Conservation (phyloP, 2,113 vertebrate genomes). For the Nothoprocta perdicaria region DNA sequence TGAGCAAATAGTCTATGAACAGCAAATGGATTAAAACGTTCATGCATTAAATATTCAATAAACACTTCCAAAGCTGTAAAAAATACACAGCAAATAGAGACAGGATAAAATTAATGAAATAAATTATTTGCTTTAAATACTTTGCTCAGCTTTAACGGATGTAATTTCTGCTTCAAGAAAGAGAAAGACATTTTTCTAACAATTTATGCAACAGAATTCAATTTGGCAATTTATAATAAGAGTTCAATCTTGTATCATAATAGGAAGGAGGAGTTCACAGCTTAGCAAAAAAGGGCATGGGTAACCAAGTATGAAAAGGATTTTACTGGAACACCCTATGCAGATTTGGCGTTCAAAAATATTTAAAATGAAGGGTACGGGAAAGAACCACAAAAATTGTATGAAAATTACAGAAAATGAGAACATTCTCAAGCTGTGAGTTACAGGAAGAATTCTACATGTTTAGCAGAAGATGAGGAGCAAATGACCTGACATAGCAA, state of each 20-base stretch:
- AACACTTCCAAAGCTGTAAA: conserved; percentile 16
- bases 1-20: background rate
- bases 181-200: background rate
- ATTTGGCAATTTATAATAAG: background rate
- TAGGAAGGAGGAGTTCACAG: background rate
- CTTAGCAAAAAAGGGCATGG: background rate
- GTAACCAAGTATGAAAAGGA: background rate
- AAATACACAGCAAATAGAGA: background rate
- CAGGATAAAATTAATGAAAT: conserved; percentile 4
- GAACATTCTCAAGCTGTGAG: background rate
- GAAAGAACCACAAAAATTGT: background rate
- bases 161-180: background rate
- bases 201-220: background rate
- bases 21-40: conserved; percentile 26
- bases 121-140: conserved; percentile 29
- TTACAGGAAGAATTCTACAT: background rate
- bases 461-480: background rate
- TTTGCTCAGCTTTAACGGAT: background rate
- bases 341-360: background rate
- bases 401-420: background rate
- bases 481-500: background rate
- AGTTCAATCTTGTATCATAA: background rate
- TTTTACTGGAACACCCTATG: background rate
- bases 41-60: conserved; percentile 17
- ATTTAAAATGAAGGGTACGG: background rate